phyloP scores from a whole-genome alignment of 37 sponge, comb jelly and placozoan genomes.

The Ephydatia muelleri region DNA sequence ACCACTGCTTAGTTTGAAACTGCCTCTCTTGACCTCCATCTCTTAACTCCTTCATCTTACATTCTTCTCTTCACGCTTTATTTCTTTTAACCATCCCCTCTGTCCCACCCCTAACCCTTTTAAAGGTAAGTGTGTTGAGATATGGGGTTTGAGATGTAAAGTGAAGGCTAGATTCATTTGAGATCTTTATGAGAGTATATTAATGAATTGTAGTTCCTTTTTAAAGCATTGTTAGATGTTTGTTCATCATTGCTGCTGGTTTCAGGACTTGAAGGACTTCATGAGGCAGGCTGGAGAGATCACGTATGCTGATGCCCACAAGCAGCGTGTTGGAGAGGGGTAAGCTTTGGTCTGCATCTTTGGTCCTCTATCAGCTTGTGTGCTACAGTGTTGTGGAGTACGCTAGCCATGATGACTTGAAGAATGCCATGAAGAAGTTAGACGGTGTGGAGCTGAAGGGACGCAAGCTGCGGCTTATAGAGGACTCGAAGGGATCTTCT shows the following conservation, averaged over 20 bases:
- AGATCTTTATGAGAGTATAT: too few relatives aligned
- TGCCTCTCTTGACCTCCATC: neutral
- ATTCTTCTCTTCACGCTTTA: too few relatives aligned
- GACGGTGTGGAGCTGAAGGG: conserved; percentile 95
- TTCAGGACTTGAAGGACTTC: conserved; percentile 97
- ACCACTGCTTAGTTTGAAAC: too few relatives aligned
- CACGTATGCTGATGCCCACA: conserved; percentile 99
- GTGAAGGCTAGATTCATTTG: too few relatives aligned
- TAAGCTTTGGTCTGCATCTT: conserved; percentile 6
- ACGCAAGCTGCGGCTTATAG: conserved; percentile 71
- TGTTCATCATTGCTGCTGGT: neutral
- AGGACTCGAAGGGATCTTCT: conserved; percentile 58
- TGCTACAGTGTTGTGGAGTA: conserved; percentile 88
- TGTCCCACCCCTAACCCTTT: too few relatives aligned
- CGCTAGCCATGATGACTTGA: conserved; percentile 87
- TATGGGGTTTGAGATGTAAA: too few relatives aligned
- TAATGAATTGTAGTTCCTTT: too few relatives aligned
- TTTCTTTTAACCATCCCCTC: too few relatives aligned
- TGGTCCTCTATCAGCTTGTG: too few relatives aligned
- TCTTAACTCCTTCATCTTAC: too few relatives aligned
- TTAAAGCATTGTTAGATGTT: too few relatives aligned
- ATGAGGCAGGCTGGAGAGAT: conserved; percentile 93
- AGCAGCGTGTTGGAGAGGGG: conserved; percentile 91
- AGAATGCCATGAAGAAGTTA: conserved; percentile 84
- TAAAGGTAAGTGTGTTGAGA: too few relatives aligned